Conservation (phyloP, 2,888 invertebrate genomes). For the Ochropleura plecta region DNA sequence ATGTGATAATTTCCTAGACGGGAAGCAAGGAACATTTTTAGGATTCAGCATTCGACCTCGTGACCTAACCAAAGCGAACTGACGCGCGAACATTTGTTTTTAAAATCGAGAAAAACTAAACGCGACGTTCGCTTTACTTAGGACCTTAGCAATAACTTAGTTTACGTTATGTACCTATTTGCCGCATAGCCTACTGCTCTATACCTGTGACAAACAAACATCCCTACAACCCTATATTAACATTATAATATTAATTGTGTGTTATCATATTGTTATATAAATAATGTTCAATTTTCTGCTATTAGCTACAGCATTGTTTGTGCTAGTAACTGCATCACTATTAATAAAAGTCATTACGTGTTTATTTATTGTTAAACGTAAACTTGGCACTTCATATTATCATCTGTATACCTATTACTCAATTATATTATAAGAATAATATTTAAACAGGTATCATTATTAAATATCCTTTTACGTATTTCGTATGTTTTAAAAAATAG, state of each 20-base stretch:
- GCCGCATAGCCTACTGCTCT: no score
- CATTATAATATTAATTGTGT: neutral
- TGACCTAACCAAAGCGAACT: neutral
- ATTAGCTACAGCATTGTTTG: slow-evolving; percentile 31
- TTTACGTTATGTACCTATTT: neutral
- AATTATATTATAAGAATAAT: slow-evolving; percentile 6
- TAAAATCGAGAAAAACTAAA: neutral
- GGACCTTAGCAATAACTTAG: neutral
- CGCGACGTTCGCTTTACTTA: neutral
- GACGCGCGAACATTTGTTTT: neutral
- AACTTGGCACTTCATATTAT: slow-evolving; percentile 14
- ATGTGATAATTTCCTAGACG: neutral
- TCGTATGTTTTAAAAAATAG: neutral
- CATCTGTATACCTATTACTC: neutral
- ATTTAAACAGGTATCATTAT: neutral
- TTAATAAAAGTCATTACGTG: slow-evolving; percentile 40
- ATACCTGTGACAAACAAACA: neutral
- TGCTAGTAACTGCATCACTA: slow-evolving; percentile 2
- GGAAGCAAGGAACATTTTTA: neutral
- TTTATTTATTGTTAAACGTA: slow-evolving; percentile 24
- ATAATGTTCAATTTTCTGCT: slow-evolving; percentile 26
- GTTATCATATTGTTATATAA: slow-evolving; percentile 17
- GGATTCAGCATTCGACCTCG: neutral
- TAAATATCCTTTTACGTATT: neutral
- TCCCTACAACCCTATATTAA: neutral